Percentiles rank a stretch among this genome's conserved stretches.
Conservation (phyloP, 2,797 vertebrate genomes). For the Adelosebastes latens region DNA sequence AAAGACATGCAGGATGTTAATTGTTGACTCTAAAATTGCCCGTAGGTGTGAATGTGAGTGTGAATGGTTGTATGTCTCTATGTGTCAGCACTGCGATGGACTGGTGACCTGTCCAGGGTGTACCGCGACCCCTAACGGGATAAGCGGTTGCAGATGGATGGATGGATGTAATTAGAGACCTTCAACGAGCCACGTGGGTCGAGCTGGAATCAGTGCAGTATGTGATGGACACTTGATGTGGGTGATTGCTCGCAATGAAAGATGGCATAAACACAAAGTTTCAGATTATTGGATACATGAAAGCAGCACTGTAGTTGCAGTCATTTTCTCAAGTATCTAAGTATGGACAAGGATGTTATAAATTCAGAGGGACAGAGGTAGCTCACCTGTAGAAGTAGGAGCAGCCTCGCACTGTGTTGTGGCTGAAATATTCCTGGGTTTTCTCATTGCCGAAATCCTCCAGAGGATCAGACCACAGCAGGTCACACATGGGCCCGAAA, state of each 20-base stretch:
- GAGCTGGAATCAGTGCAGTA: neutral
- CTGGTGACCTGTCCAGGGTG: no score
- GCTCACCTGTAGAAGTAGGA: conserved; percentile 89
- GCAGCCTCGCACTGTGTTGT: conserved; percentile 88
- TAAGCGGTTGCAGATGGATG: no score
- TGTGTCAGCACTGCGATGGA: no score
- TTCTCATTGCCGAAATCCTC: conserved; percentile 89
- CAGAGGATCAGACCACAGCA: conserved; percentile 87
- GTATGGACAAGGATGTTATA: neutral
- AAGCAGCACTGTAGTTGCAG: neutral
- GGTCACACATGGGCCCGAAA: conserved; percentile 88
- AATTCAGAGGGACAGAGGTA: neutral
- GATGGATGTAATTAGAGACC: conserved; percentile 1
- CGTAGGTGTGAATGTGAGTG: no score
- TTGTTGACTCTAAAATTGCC: no score
- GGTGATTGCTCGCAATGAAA: neutral
- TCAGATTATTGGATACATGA: neutral
- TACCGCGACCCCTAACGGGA: no score
- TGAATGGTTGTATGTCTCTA: no score
- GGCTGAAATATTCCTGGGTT: conserved; percentile 87
- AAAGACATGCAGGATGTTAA: no score
- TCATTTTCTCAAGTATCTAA: neutral
- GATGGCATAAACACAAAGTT: neutral
- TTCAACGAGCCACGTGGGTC: neutral
- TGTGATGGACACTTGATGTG: neutral